phyloP scores from a whole-genome alignment of 2,888 invertebrate species.

The Apantesis nais region DNA sequence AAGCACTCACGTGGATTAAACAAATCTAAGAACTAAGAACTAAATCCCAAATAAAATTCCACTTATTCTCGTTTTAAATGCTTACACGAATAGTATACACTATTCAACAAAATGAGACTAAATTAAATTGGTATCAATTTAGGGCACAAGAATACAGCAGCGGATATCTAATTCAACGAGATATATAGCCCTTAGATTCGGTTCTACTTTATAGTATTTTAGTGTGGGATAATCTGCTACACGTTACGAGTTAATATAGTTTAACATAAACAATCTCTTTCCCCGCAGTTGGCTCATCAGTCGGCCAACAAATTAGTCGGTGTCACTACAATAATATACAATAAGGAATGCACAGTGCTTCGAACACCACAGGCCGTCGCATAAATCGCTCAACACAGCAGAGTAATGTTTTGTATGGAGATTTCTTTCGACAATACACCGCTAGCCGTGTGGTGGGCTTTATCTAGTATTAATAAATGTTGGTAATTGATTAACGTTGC shows the following conservation, averaged over 20 bases:
- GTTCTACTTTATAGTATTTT: constrained; percentile 41
- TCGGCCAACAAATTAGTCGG: constrained; percentile 84
- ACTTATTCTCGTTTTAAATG: constrained; percentile 49
- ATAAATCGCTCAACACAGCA: constrained; percentile 82
- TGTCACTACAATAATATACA: constrained; percentile 85
- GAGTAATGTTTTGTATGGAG: constrained; percentile 86
- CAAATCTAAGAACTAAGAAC: constrained; percentile 74
- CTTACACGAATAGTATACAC: constrained; percentile 21
- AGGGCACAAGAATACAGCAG: no score
- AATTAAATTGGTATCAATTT: no score
- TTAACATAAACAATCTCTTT: constrained; percentile 77
- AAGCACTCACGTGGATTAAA: constrained; percentile 66
- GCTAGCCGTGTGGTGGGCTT: constrained; percentile 76
- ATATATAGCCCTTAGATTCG: constrained; percentile 23
- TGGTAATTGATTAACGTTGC: constrained; percentile 74
- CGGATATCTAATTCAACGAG: constrained; percentile 37
- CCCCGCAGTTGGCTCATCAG: constrained; percentile 79
- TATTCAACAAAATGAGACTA: constrained; percentile 21
- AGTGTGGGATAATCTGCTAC: constrained; percentile 49
- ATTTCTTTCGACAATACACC: constrained; percentile 82
- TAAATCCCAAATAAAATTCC: constrained; percentile 66
- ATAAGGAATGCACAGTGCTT: constrained; percentile 74
- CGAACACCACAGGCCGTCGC: constrained; percentile 72
- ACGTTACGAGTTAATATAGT: constrained; percentile 67
- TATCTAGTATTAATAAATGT: constrained; percentile 83